A percentile compares a stretch with the other conserved stretches of the same genome.
Evolutionary conservation across 2,113 vertebrate genomes (phyloP).

Genomic region (Crotalus helleri): DNA sequence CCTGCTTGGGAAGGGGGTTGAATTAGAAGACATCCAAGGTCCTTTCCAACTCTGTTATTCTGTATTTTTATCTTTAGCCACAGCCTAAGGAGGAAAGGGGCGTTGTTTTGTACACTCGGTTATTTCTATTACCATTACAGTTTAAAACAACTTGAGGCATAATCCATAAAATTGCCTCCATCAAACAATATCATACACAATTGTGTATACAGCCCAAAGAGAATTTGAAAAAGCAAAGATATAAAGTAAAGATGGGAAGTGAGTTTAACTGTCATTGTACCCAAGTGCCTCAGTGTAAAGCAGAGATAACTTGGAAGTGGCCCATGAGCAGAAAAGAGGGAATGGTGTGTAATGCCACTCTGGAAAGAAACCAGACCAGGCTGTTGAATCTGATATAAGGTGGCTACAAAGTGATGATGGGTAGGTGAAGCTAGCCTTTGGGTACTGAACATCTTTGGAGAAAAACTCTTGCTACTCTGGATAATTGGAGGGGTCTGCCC

Average conservation of each 20-base stretch:
- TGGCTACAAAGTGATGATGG: neutral
- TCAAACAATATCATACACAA: no score
- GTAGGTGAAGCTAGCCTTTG: neutral
- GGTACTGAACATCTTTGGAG: neutral
- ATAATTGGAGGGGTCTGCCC: no score
- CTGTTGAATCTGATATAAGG: neutral
- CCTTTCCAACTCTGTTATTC: no score
- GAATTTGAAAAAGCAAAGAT: neutral
- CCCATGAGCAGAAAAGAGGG: neutral
- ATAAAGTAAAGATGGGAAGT: neutral
- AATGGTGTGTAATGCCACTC: neutral
- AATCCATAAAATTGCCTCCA: no score
- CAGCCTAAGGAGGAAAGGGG: no score
- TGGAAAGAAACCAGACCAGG: neutral
- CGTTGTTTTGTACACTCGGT: no score
- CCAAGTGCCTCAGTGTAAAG: neutral
- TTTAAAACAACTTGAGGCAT: no score
- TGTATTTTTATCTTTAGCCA: no score
- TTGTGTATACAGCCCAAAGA: neutral
- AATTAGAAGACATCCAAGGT: no score
- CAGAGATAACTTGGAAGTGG: neutral
- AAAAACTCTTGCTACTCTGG: neutral
- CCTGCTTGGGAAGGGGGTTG: no score
- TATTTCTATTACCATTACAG: no score
- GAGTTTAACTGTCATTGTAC: neutral